phyloP scores from a whole-genome alignment of 2,888 invertebrate genomes.

The Scaptomyza tumidula region DNA sequence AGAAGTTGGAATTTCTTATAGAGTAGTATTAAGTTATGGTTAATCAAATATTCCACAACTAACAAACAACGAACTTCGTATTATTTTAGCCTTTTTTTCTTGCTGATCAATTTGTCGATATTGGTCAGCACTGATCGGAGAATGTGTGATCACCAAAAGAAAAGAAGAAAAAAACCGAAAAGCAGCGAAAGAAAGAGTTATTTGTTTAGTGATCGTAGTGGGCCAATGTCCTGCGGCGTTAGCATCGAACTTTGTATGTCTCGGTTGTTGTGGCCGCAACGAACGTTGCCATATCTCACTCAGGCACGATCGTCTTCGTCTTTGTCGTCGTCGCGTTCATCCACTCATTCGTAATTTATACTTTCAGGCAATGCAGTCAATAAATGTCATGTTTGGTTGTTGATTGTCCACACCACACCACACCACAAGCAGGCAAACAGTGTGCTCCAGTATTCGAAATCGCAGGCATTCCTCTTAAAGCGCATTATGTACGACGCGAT shows the following conservation, averaged over 20 bases:
- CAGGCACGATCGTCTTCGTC: slow-evolving; percentile 56
- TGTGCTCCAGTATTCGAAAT: slow-evolving; percentile 78
- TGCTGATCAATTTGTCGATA: no score
- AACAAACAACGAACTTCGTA: no score
- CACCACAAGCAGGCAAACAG: not conserved
- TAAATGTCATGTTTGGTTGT: slow-evolving; percentile 82
- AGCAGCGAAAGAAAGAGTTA: slow-evolving; percentile 54
- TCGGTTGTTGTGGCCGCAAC: slow-evolving; percentile 15
- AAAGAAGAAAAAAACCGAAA: not conserved
- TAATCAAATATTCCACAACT: no score
- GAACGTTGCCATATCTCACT: slow-evolving; percentile 55
- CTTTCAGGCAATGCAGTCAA: slow-evolving; percentile 81
- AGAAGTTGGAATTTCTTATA: no score
- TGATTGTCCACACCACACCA: slow-evolving; percentile 74
- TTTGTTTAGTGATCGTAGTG: slow-evolving; percentile 50
- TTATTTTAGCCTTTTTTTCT: no score
- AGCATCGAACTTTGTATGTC: slow-evolving; percentile 39
- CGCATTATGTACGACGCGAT: slow-evolving; percentile 59
- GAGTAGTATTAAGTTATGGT: no score
- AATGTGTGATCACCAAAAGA: slow-evolving; percentile 1
- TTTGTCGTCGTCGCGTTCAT: slow-evolving; percentile 37
- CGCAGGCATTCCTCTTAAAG: slow-evolving; percentile 76
- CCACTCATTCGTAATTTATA: slow-evolving; percentile 74
- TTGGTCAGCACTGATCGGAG: not conserved
- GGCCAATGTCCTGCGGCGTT: slow-evolving; percentile 74